A percentile compares a stretch with the other conserved stretches of the same genome.
phyloP scores from a whole-genome alignment of 23 tunicate genomes.

The Ciona savignyi region DNA sequence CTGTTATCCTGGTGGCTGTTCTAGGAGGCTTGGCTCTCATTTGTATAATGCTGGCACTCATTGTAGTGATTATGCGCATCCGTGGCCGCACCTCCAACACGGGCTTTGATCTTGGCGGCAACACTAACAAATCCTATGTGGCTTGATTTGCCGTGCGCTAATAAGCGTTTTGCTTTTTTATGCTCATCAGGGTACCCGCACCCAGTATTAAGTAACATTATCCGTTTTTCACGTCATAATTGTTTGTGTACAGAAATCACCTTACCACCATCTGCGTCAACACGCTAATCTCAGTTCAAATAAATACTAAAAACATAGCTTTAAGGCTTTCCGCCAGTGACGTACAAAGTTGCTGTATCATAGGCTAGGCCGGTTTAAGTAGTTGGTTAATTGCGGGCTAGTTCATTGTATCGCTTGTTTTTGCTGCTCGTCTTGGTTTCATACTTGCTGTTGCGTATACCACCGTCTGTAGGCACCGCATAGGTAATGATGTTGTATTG shows the following conservation, averaged over 20 bases:
- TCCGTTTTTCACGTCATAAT: too few species aligned
- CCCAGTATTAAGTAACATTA: too few species aligned
- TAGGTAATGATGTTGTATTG: background rate
- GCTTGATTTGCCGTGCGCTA: too few species aligned
- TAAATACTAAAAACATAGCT: background rate
- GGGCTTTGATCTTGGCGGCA: constrained; percentile 29
- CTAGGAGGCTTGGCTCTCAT: constrained; percentile 37
- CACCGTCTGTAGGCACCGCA: background rate
- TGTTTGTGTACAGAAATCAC: too few species aligned
- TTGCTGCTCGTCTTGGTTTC: too few species aligned
- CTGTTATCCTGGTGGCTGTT: constrained; percentile 39
- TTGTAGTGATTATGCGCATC: constrained; percentile 33
- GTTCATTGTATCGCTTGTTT: too few species aligned
- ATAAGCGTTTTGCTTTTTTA: too few species aligned
- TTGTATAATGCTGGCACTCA: constrained; percentile 50
- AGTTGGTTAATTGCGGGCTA: too few species aligned
- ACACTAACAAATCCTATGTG: constrained; percentile 37
- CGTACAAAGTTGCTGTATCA: background rate
- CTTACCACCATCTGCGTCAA: background rate
- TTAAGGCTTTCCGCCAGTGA: background rate
- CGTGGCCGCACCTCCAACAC: constrained; percentile 15
- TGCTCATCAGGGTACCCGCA: too few species aligned
- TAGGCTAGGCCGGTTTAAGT: background rate
- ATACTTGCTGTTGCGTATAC: background rate
- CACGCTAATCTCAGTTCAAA: background rate